A percentile compares a stretch with the other conserved stretches of the same genome.
These are phyloP conservation scores for Hyphantria cunea DNA, from an alignment of 1,140 invertebrate genomes.

Conservation along the genomic window DNA sequence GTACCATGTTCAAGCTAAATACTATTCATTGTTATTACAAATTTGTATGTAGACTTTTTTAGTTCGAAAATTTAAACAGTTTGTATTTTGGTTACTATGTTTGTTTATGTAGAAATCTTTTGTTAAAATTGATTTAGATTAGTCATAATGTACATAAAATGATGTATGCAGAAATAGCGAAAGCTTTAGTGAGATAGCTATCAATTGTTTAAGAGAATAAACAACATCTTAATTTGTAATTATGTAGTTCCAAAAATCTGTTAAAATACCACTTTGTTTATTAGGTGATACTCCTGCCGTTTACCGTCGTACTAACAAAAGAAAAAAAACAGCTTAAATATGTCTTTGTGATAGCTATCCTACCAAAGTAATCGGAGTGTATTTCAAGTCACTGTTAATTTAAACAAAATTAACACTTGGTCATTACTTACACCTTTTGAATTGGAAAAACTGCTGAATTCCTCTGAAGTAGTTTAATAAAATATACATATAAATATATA, in stretches of 20 bases:
- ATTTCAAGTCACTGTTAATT: conserved; percentile 17
- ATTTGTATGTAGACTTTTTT: conserved; percentile 9
- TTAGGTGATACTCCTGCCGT: too few relatives aligned
- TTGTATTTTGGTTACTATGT: not conserved
- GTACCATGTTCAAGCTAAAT: conserved; percentile 16
- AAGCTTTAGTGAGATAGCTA: conserved; percentile 10
- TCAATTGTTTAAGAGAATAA: conserved; percentile 6
- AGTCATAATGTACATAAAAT: conserved; percentile 15
- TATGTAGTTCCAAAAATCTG: too few relatives aligned
- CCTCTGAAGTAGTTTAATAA: conserved; percentile 1
- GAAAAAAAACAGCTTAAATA: too few relatives aligned
- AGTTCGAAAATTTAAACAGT: conserved; percentile 22
- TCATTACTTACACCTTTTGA: not conserved
- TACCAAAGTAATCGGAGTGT: conserved; percentile 14
- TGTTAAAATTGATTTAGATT: conserved; percentile 6
- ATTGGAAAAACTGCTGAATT: not conserved
- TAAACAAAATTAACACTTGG: conserved; percentile 2
- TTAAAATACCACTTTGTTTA: too few relatives aligned
- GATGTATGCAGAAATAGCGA: conserved; percentile 7
- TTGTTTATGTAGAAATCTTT: conserved; percentile 10
- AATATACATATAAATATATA: too few relatives aligned
- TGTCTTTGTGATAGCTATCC: not conserved
- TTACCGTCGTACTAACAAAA: too few relatives aligned
- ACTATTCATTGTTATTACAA: not conserved
- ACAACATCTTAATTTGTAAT: not conserved